Evolutionary conservation across 2,888 invertebrate genomes (phyloP), one percentile per base, ranked within the genome.

Genomic region (Scaptodrosophila latifasciaeformis): DNA sequence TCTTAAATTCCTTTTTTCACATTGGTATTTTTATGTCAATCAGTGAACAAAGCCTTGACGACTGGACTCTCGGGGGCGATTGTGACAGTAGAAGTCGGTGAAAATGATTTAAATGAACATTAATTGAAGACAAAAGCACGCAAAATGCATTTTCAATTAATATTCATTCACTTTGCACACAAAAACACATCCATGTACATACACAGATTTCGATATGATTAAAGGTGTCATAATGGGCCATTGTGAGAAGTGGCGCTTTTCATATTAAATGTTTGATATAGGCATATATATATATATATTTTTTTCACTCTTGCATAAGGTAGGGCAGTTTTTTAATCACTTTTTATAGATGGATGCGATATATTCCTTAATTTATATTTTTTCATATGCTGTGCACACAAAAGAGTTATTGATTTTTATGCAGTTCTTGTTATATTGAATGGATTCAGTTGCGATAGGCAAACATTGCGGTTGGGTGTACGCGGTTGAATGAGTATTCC

Each of bases 141-240:
- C 79, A 70, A 66, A 68, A 72, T 78, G 72, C 59, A 75, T 71
- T 72, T 78, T 62, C 79, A 72, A 76, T 72, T 72, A 72, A 75
- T 72, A 75, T 71, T 51, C 63, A 68, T 78, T 68, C 72, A 62
- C 56, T 67, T 58, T 62, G 56, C 43, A 30, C 49, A 30, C 7
- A 44, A 47, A 49, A 37, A 19, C 48, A 30, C 44, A 31, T 49
- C 27, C 49, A 30, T 31, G 27, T 42, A 29, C 37, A 39, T 34
- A 12, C 30, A n/a, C n/a, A n/a, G n/a, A 3, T 24, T 24, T 37
- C 76, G 50, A 62, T 78, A 67, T 78, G 72, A 72, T 78, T 68
- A 65, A 76, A 78, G 72, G 72, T 78, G 76, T 78, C 76, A 71
- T 60, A 76, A 78, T 62, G 55, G 63, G 52, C 61, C 68, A 75